Evolutionary conservation across 2,797 vertebrate genomes (phyloP), one percentile per base, ranked within the genome.

Genomic region (Epinephelus coioides): DNA sequence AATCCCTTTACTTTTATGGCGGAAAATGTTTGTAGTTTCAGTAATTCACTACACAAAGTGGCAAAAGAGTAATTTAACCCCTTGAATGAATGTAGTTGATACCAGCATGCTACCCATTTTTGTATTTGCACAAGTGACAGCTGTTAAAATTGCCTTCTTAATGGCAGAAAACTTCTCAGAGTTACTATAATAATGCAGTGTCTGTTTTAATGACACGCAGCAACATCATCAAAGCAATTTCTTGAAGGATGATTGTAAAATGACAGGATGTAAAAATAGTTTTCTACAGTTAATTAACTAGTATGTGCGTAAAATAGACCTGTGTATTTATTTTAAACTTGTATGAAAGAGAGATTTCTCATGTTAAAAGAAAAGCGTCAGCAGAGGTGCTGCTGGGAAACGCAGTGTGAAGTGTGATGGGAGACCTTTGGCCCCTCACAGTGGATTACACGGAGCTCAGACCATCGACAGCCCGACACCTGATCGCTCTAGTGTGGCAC

Each of bases 401-500:
- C 27, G 43, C 71, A 10, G 65, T 54, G 61, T 61, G 38, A 76
- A 69, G 61, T 44, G 72, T 54, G 76, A 73, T 19, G 14, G 66
- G 71, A 71, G 89, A 92, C 88, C 86, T 91, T 93, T 88, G 88
- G 64, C 78, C 86, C 72, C 81, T 7, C 78, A 73, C 67, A 2
- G 77, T 66, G 67, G 82, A 81, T 89, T 73, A 78, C 40, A 75
- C 76, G 25, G 79, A 27, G 71, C 81, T 77, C 75, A 69, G 72
- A 80, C 70, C 67, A 14, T 46, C 63, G 64, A 54, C 83, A 85
- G 81, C 62, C 82, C 79, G 91, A 94, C 91, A 92, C 89, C 89
- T 90, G 94, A 93, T 85, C 62, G 77, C 78, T 70, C 47, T 69
- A 23, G 64, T 23, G 81, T 72, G 79, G 73, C 81, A 78, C 83